Conservation (phyloP, 2,113 vertebrate genomes). For the Nettapus auritus region DNA sequence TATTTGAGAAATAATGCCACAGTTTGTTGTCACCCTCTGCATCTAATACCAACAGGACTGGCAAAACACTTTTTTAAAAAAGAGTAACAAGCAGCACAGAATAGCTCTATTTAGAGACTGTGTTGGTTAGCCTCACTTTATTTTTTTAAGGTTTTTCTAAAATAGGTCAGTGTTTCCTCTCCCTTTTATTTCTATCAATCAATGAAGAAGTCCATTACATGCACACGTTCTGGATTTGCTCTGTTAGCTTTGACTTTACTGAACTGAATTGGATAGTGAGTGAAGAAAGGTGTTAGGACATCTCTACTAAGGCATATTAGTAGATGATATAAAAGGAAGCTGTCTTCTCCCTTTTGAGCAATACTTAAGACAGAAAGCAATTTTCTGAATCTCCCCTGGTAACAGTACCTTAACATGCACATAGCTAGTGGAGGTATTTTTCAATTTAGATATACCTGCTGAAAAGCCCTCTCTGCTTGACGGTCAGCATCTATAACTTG, state of each 20-base stretch:
- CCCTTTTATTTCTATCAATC: neutral
- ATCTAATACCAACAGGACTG: neutral
- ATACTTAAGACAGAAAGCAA: neutral
- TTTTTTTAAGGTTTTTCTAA: neutral
- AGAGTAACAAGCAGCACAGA: neutral
- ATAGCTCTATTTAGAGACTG: neutral
- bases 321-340: neutral
- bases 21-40: neutral
- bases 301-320: neutral
- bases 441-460: constrained; percentile 82
- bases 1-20: neutral
- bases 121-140: neutral
- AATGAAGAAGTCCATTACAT: neutral
- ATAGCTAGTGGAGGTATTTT: neutral
- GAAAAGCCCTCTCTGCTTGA: constrained; percentile 89
- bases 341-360: neutral
- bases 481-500: constrained; percentile 93
- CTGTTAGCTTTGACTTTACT: neutral
- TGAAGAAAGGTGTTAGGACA: neutral
- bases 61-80: neutral
- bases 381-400: neutral
- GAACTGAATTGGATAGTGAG: neutral
- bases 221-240: neutral
- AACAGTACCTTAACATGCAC: neutral
- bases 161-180: neutral